These are phyloP conservation scores for Myripristis jacobus DNA, from an alignment of 2,797 vertebrate species.

Conservation along the genomic window DNA sequence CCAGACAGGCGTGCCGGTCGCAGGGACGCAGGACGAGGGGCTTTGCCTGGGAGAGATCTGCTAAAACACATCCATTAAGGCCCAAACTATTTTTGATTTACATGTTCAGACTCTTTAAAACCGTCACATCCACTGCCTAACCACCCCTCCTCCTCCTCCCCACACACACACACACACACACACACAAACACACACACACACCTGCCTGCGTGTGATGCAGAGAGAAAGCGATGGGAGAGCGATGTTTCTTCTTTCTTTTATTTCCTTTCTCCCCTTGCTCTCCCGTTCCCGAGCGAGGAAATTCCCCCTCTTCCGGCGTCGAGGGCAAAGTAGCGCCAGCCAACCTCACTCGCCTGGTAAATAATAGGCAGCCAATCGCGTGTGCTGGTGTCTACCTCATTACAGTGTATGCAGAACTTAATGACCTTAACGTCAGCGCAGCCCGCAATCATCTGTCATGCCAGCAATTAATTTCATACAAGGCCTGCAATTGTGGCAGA, in stretches of 20 bases:
- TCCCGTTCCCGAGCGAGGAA: conserved; percentile 57
- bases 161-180: conserved; percentile 4
- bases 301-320: conserved; percentile 68
- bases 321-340: conserved; percentile 74
- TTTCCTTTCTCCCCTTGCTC: conserved; percentile 52
- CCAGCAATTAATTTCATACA: conserved; percentile 83
- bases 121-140: conserved; percentile 78
- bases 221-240: conserved; percentile 33
- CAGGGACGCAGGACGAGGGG: conserved; percentile 72
- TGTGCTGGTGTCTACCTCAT: conserved; percentile 81
- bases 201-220: conserved; percentile 6
- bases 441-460: conserved; percentile 81
- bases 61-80: conserved; percentile 88
- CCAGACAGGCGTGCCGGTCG: conserved; percentile 81
- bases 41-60: conserved; percentile 79
- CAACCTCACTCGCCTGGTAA: conserved; percentile 84
- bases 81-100: conserved; percentile 88
- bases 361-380: conserved; percentile 86
- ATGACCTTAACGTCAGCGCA: conserved; percentile 82
- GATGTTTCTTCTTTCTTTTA: conserved; percentile 28
- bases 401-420: conserved; percentile 84
- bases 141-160: conserved; percentile 22
- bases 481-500: conserved; percentile 74
- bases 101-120: conserved; percentile 88
- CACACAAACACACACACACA: too few relatives aligned